Percentiles rank a stretch among this genome's conserved stretches.
Conservation (phyloP, 2,797 vertebrate species). For the Eurystomus glaucurus region DNA sequence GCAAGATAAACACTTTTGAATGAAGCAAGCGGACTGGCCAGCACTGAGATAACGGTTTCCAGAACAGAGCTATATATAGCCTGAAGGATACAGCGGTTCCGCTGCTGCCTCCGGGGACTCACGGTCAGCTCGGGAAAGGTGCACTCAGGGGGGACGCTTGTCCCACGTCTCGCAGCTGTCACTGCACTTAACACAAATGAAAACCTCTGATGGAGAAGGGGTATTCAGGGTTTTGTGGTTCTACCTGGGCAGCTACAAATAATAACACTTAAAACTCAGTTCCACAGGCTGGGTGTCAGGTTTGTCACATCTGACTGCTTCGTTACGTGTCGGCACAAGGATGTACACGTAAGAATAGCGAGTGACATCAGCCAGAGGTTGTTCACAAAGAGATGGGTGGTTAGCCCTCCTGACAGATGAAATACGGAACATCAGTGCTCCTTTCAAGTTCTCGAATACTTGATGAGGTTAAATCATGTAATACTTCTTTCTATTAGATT, state of each 20-base stretch:
- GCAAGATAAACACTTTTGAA: slow-evolving; percentile 36
- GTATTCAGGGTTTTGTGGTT: not conserved
- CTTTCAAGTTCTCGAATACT: not conserved
- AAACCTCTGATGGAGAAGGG: rapidly evolving
- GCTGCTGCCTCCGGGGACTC: not conserved
- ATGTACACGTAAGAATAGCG: not conserved
- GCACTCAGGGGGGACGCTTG: not conserved
- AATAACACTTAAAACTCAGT: not conserved
- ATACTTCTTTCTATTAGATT: not conserved
- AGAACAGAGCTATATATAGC: slow-evolving; percentile 37
- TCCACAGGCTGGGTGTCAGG: not conserved
- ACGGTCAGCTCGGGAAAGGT: not conserved
- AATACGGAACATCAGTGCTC: not conserved
- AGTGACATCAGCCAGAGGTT: not conserved
- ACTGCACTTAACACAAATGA: rapidly evolving
- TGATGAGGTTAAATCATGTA: not conserved
- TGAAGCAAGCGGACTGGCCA: not conserved
- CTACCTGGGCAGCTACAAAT: not conserved
- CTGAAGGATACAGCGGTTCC: not conserved
- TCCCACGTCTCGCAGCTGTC: not conserved
- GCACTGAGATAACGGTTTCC: slow-evolving; percentile 23
- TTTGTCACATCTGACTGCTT: not conserved
- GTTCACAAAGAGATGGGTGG: not conserved
- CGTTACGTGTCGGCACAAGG: rapidly evolving
- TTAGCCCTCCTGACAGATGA: not conserved